Percentiles rank a stretch among this genome's conserved stretches.
These are phyloP conservation scores for Antheraea mylitta DNA, from an alignment of 1,140 invertebrate species.

Conservation along the genomic window DNA sequence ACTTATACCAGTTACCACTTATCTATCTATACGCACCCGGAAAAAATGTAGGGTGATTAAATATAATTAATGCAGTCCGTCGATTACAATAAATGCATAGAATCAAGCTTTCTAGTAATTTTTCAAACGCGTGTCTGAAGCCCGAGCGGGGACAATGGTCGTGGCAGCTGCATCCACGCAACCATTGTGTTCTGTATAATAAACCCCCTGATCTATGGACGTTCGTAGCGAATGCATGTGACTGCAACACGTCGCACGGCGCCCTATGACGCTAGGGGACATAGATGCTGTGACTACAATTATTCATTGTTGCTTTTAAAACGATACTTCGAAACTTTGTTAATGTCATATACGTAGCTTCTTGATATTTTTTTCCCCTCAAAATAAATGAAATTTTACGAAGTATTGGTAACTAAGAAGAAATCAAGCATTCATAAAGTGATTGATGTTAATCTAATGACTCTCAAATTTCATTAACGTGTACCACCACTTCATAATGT, in stretches of 20 bases:
- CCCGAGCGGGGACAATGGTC: slow-evolving; percentile 15
- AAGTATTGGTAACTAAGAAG: no score
- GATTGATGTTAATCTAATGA: no score
- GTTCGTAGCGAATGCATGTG: slow-evolving; percentile 11
- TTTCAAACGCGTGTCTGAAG: slow-evolving; percentile 2
- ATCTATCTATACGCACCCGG: neutral
- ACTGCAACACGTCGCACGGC: neutral
- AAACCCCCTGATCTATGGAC: slow-evolving; percentile 27
- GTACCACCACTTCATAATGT: no score
- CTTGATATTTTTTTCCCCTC: no score
- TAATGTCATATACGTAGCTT: no score
- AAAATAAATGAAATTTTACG: no score
- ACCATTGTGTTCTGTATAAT: slow-evolving; percentile 30
- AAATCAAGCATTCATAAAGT: no score
- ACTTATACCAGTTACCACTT: no score
- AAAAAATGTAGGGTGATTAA: neutral
- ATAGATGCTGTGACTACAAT: neutral
- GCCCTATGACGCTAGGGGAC: neutral
- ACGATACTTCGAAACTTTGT: neutral
- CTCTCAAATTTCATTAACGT: no score
- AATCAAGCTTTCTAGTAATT: neutral
- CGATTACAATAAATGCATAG: neutral
- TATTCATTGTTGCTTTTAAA: neutral
- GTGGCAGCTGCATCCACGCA: slow-evolving; percentile 29
- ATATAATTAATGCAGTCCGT: neutral